Base-by-base conservation (phyloP, 2,797 vertebrate genomes). In the Microchirus variegatus region DNA sequence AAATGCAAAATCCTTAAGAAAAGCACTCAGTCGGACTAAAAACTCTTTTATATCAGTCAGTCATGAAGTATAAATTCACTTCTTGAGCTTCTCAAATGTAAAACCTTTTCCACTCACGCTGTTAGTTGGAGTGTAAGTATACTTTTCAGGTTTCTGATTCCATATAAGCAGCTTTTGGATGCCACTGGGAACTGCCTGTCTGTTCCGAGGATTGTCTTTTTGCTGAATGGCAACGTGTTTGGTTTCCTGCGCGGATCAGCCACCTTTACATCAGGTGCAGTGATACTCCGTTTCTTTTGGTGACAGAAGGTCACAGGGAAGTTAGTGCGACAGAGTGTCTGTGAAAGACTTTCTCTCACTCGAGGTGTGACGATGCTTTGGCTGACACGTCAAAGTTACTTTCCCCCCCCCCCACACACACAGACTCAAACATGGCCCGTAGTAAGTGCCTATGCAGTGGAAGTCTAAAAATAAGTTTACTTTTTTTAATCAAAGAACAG, bases 231-330 rank as follows among this genome's bases (percentile, higher is more conserved):
- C 54, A 81, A 76, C 31, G 83, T 84, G 67, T 86, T 84, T 70
- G 76, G 84, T 89, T 89, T 89, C 86, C 74, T 75, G 66, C 80
- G 81, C 73, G 64, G 81, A 80, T 84, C 67, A 83, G 80, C 80
- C 73, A 75, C 79, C 73, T 83, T 80, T 85, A 79, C 75, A 75
- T 78, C 80, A 83, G 81, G 72, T 77, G 63, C 66, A 76, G 53
- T 73, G 83, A 88, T 82, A 82, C 78, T 77, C 57, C 26, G 31
- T 9, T 62, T 70, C 73, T 60, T 74, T 57, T 60, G 56, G 31
- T 18, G 71, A 54, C 61, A 57, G 74, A 86, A 88, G 86, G 89
- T 89, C 80, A 84, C 45, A 8, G 53, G 46, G 67, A 82, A 67
- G 64, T 78, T 47, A 42, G 16, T 16, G 43, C 26, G 15, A 65